A percentile compares a stretch with the other conserved stretches of the same genome.
phyloP scores from a whole-genome alignment of 1,140 invertebrate genomes.

The Reticulitermes speratus region DNA sequence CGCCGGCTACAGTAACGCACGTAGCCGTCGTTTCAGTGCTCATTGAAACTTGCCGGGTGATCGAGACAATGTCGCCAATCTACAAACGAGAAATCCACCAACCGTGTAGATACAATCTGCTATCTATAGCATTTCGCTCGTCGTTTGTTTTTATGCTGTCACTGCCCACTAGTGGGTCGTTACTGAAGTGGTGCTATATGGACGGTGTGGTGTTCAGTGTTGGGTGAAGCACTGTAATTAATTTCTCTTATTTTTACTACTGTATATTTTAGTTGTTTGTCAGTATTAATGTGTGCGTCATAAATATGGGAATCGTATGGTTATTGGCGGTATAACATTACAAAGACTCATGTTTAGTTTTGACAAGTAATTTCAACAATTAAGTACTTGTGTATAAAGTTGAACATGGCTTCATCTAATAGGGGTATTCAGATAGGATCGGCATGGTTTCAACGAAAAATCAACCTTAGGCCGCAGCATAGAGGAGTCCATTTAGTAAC shows the following conservation, averaged over 20 bases:
- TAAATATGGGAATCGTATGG: background rate
- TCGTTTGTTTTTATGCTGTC: constrained; percentile 7
- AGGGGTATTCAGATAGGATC: constrained; percentile 88
- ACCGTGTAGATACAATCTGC: background rate
- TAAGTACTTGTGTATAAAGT: constrained; percentile 29
- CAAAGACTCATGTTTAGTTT: background rate
- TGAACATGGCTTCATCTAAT: constrained; percentile 79
- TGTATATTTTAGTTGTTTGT: constrained; percentile 12
- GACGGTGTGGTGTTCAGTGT: background rate
- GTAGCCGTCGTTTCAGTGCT: too few relatives aligned
- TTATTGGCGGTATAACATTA: constrained; percentile 18
- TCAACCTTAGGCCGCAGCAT: constrained; percentile 90
- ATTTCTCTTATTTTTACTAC: background rate
- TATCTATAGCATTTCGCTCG: background rate
- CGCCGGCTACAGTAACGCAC: too few relatives aligned
- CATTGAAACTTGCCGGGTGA: too few relatives aligned
- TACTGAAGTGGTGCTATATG: constrained; percentile 22
- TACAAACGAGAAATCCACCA: background rate
- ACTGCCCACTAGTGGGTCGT: constrained; percentile 24
- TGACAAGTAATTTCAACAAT: constrained; percentile 1
- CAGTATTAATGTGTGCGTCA: background rate
- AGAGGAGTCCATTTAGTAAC: constrained; percentile 93
- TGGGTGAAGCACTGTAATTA: background rate
- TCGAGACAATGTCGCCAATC: background rate
- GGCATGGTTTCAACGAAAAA: constrained; percentile 95